Base-by-base conservation (phyloP, 2,888 invertebrate species). In the Osmoderma eremita region DNA sequence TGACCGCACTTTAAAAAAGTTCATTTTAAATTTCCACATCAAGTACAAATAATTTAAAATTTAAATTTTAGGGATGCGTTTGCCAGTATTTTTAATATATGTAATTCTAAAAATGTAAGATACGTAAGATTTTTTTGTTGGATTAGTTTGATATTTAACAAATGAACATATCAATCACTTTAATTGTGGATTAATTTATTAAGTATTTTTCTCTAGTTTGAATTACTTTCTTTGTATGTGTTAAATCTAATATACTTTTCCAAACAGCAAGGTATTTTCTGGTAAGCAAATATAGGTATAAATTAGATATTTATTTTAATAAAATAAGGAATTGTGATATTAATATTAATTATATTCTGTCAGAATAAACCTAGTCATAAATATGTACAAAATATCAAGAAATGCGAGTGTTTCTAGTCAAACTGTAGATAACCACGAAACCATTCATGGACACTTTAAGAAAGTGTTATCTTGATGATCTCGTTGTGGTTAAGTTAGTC, bases 1-100 rank as follows among this genome's bases (percentile, higher is more conserved):
- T 74, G 75, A 74, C 79, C 78, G 78, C 79, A 80, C 80, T 80
- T 71, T 75, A 79, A 79, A 79, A 67, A 67, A 72, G 17, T 13
- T 24, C 66, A 42, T 51, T 56, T 64, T 67, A 54, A 50, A 51
- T 42, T 66, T 50, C 45, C 38, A 10, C 49, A 17, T 24, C 30
- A 54, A 58, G 58, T 58, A 58, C 42, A 50, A 49, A 61, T 51
- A 1, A 30, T 30, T 30, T 45, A 38, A 48, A 38, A 42, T 38
- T 45, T 24, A 56, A 49, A 48, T 36, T 53, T 18, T 38, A 22
- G 67, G 67, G 69, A 67, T 61, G 15, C 49, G 53, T 10, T 53
- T 36, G 69, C 67, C 67, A 69, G 69, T 69, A 61, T 30, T 30
- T 30, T 30, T 30, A 30, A 24, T 30, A 6, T 30, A 30, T 30